phyloP scores from a whole-genome alignment of 2,797 vertebrate genomes.

The Okamejei kenojei region DNA sequence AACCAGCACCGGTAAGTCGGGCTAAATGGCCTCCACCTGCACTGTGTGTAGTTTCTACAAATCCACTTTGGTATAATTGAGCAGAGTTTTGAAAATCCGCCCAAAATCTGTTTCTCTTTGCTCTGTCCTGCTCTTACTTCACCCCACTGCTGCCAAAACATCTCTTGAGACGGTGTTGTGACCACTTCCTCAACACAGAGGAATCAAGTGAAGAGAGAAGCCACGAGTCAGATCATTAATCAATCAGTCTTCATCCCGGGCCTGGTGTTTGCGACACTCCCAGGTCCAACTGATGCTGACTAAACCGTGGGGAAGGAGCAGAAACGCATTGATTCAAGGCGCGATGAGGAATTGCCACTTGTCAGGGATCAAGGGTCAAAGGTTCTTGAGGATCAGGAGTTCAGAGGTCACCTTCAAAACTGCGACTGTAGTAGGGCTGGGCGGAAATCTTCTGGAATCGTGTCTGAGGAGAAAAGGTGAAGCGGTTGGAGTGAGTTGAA shows the following conservation, averaged over 20 bases:
- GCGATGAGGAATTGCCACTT: not conserved
- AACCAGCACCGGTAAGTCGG: not conserved
- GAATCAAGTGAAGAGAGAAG: not conserved
- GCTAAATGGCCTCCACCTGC: not conserved
- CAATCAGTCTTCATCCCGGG: not conserved
- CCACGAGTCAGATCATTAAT: not conserved
- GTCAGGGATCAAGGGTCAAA: not conserved
- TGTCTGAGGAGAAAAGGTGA: not conserved
- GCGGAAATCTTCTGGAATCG: slow-evolving; percentile 10
- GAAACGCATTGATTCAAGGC: not conserved
- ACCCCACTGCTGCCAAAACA: not conserved
- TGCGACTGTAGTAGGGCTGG: not conserved
- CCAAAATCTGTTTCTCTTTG: not conserved
- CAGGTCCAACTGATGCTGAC: not conserved
- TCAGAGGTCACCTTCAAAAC: not conserved
- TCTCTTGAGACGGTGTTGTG: not conserved
- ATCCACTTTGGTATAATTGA: not conserved
- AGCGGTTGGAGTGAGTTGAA: too few species aligned
- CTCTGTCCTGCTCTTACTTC: not conserved
- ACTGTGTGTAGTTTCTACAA: not conserved
- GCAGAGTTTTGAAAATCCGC: not conserved
- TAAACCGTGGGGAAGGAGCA: not conserved
- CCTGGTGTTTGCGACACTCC: not conserved
- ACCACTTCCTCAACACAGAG: not conserved
- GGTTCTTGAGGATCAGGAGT: not conserved